Base-by-base conservation (phyloP, 2,113 vertebrate species). In the Raja brachyura region DNA sequence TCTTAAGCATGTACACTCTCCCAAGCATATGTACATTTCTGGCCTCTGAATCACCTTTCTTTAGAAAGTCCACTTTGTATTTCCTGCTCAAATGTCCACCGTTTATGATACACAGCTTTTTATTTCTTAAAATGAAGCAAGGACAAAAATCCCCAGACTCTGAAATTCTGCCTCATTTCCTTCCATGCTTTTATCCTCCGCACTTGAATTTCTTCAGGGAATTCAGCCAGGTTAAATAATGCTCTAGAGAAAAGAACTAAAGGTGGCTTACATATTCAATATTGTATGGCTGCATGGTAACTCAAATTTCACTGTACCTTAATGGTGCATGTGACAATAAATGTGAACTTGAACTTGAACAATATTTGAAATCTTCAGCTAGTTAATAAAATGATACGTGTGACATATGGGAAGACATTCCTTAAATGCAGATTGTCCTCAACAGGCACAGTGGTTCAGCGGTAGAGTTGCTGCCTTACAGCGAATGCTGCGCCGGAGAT, bases 71-170 rank as follows among this genome's bases (percentile, higher is more conserved):
- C 63, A 5, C 20, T 4, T 11, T 54, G 10, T 54, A 61, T 1
- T 25, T 54, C 73, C 70, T n/a, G 63, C 28, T 74, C 33, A 73
- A 92, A 73, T 92, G 33, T 39, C 39, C 25, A 4, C 54, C 39
- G 90, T 73, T 54, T 56, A 73, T 92, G 33, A 74, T 48, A 74
- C 68, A 73, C 33, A 14, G 22, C 20, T 54, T 54, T 68, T 48
- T 68, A 68, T 68, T 73, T 73, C 70, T 73, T 25, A 39, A 92
- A 92, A 92, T 92, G 90, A 54, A 68, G 66, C 20, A 92, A 92
- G 90, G 39, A 92, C 11, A 61, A 88, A 88, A n/a, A 63, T 86
- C n/a, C 66, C 66, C 66, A 48, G 83, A 63, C 33, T 85, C 48
- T 28, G 33, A 92, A 22, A 73, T 39, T 73, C 68, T 73, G 90